These are phyloP conservation scores for Pseudoips prasinana DNA, from an alignment of 2,888 invertebrate species.

Conservation along the genomic window DNA sequence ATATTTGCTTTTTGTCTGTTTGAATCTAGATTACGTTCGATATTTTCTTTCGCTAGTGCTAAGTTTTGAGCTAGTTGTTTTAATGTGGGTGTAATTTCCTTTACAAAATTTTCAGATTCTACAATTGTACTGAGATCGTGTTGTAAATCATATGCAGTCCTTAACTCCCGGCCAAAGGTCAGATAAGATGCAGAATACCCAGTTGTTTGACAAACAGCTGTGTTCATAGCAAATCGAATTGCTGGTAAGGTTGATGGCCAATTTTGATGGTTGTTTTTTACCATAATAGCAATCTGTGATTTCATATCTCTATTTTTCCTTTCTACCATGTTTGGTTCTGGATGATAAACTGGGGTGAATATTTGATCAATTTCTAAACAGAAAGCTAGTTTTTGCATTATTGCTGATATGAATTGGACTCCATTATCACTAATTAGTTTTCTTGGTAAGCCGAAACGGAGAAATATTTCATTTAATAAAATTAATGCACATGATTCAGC, in stretches of 20 bases:
- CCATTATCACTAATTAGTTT: slow-evolving; percentile 46
- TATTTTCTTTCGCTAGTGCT: slow-evolving; percentile 1
- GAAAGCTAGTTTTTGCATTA: slow-evolving; percentile 42
- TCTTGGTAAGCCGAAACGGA: slow-evolving; percentile 43
- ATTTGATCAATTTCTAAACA: slow-evolving; percentile 31
- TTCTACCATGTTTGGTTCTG: slow-evolving; percentile 16
- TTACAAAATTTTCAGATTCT: slow-evolving; percentile 1
- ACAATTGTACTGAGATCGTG: slow-evolving; percentile 5
- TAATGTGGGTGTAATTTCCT: slow-evolving; percentile 2
- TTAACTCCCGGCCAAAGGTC: slow-evolving; percentile 6
- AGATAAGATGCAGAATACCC: slow-evolving; percentile 5
- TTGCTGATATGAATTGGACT: slow-evolving; percentile 38
- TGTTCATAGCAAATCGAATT: slow-evolving; percentile 10
- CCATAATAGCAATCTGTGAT: slow-evolving; percentile 10
- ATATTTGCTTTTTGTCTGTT: neutral
- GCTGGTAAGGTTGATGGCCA: slow-evolving; percentile 7
- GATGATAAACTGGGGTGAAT: slow-evolving; percentile 39
- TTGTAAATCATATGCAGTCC: slow-evolving; percentile 4
- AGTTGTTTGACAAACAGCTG: slow-evolving; percentile 1
- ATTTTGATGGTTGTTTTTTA: slow-evolving; percentile 5
- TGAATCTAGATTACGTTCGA: neutral
- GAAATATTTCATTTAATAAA: slow-evolving; percentile 42
- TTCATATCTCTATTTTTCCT: slow-evolving; percentile 12
- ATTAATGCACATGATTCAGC: slow-evolving; percentile 34
- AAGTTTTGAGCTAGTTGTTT: slow-evolving; percentile 1